Evolutionary conservation across 2,113 vertebrate species (phyloP), one percentile per base, ranked within the genome.

Genomic region (Lycaon pictus): DNA sequence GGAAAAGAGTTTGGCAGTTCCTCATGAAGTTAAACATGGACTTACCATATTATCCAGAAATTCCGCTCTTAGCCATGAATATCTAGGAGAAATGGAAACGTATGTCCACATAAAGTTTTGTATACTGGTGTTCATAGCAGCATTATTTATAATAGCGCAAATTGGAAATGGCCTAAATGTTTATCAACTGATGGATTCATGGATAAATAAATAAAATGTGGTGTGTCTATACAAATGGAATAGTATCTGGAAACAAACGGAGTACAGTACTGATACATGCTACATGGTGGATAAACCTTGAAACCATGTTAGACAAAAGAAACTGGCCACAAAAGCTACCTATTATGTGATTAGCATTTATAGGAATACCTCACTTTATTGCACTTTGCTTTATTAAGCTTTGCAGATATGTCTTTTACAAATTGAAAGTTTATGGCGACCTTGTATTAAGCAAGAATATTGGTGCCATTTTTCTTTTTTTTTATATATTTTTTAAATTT

Each of bases 261-360:
- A 56, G 82, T 10, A 15, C 80, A 74, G 32, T 80, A 76, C 1
- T 27, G 7, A 43, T 55, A 48, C 22, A 48, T 69, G n/a, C 8
- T 37, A 80, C 23, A 43, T 19, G 27, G 53, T 79, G 43, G n/a
- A 27, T 63, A 56, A 32, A 51, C 55, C 77, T 63, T 65, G 71
- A 63, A 91, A 83, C 29, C 23, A 71, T 35, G 35, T 55, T 97
- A 84, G 83, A 25, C 51, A 29, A 76, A 94, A 92, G 43, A 87
- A 65, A 19, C 0, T 16, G 32, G 53, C 48, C 51, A 83, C 37
- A 69, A 55, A 90, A 87, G 43, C 23, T 29, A 71, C 56, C 10
- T 77, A 37, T 32, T 84, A 27, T 85, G 55, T 4, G 19, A 72
- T 72, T 72, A 72, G 62, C 55, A 35, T 79, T 82, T 88, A n/a